Conservation (phyloP, 2,888 invertebrate genomes). For the Kuschelorhynchus macadamiae region DNA sequence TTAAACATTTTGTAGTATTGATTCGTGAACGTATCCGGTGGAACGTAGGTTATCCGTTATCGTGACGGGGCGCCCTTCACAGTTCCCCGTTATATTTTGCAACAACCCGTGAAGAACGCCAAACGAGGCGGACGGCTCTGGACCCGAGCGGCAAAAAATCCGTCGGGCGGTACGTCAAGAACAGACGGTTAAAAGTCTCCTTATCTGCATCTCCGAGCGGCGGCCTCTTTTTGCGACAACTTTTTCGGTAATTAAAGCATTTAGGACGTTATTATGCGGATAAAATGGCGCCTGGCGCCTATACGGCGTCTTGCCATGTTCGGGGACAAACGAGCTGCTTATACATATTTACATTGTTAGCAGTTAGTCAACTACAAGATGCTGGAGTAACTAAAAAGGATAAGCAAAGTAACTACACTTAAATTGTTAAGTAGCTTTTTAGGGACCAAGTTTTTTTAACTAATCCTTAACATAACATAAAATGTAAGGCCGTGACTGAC, state of each 20-base stretch:
- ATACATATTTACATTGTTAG: no score
- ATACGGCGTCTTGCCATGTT: slow-evolving; percentile 17
- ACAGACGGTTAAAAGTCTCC: slow-evolving; percentile 28
- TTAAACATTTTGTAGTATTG: no score
- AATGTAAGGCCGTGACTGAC: no score
- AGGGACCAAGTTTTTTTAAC: no score
- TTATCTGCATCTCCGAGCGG: slow-evolving; percentile 44
- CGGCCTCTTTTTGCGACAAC: slow-evolving; percentile 46
- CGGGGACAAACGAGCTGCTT: no score
- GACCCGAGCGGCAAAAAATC: slow-evolving; percentile 33
- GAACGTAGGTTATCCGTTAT: background rate
- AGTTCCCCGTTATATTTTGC: slow-evolving; percentile 46
- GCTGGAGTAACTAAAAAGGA: no score
- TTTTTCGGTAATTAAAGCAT: slow-evolving; percentile 50
- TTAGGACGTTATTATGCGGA: slow-evolving; percentile 43
- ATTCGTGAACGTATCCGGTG: background rate
- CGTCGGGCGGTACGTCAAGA: slow-evolving; percentile 26
- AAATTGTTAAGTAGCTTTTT: no score
- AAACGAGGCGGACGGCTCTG: slow-evolving; percentile 35
- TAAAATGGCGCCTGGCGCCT: slow-evolving; percentile 50
- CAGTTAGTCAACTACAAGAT: no score
- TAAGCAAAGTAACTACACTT: no score
- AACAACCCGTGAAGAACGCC: slow-evolving; percentile 49
- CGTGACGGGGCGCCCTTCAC: slow-evolving; percentile 31
- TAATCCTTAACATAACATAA: no score